Evolutionary conservation across 2,797 vertebrate species (phyloP), one percentile per base, ranked within the genome.

Genomic region (Cyprinella venusta): DNA sequence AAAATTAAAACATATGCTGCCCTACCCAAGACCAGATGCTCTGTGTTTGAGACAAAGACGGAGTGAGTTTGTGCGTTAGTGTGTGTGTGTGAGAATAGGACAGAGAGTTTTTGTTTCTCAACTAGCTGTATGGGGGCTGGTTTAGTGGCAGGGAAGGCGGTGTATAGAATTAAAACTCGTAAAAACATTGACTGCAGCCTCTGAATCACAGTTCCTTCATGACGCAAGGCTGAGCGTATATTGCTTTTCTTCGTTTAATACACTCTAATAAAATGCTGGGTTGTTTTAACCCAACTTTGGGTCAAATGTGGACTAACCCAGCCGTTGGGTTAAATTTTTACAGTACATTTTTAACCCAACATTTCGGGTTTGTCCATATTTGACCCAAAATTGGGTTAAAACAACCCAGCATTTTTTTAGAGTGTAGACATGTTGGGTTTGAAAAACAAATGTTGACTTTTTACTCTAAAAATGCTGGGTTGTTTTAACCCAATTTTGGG

Each of bases 1-100:
- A 79, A 80, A 85, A 85, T 85, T 81, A 86, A 86, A 85, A 76
- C 85, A 85, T 80, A 79, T 85, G 87, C 75, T 86, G 80, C 83
- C 76, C 71, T 80, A 65, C 71, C 61, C 69, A 50, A 75, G 85
- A 88, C 85, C 83, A 88, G 83, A 88, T 86, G 82, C 84, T 81
- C 63, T 67, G 42, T 64, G 84, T 83, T 59, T 63, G 36, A 76
- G 76, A 77, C 38, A 72, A 65, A 79, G 75, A 79, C 72, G n/a
- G 52, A 75, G 76, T 72, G 72, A 75, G 75, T 50, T 74, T 83
- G 64, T 82, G 68, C 68, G 48, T 78, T 16, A 13, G 71, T 78
- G 50, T 70, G 76, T 84, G 56, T 75, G 56, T 26, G 68, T 15
- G 70, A 52, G 83, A 74, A 38, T 80, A 26, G 48, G 76, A 79